Evolutionary conservation across 2,888 invertebrate species (phyloP), one percentile per base, ranked within the genome.

Genomic region (Eupithecia tripunctaria): DNA sequence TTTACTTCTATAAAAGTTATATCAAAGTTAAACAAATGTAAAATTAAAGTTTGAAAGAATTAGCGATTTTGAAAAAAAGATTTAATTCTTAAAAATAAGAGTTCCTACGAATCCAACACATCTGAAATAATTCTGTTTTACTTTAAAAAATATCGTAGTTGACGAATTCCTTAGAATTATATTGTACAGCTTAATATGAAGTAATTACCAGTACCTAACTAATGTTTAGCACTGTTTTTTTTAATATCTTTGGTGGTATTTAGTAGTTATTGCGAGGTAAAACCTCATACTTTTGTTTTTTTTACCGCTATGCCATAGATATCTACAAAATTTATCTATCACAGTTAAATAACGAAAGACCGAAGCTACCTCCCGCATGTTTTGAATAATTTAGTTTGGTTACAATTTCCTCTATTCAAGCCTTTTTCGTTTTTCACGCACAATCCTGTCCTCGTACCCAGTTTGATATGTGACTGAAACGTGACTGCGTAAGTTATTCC

Each of bases 331-430:
- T 21, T 25, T 56, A 14, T 21, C n/a, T 56, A 56, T 14, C 56
- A 56, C 60, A 14, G 25, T 51, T 25, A 60, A 27, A 60, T 60
- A 60, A 60, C 60, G 29, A 29, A 60, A 60, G 29, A 27, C 15
- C 60, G 15, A 8, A 18, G 47, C 47, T 21, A 63, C 25, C 25
- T 38, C 25, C 36, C 25, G 67, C 51, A 73, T 79, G 80, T 79
- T 84, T 83, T 86, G 85, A 87, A 86, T 86, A 84, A 84, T 85
- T 86, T 86, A 86, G 83, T 83, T 81, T 51, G 21, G 74, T 41
- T 29, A 68, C 74, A 71, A 63, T 70, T 68, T 67, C 74, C 70
- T 73, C 51, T 72, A 74, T 75, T 51, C 70, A 73, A 73, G 63
- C 73, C 68, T 74, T 74, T 70, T 70, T 63, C n/a, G 32, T 63